Evolutionary conservation across 2,888 invertebrate species (phyloP).

Genomic region (Harpalus rufipes): DNA sequence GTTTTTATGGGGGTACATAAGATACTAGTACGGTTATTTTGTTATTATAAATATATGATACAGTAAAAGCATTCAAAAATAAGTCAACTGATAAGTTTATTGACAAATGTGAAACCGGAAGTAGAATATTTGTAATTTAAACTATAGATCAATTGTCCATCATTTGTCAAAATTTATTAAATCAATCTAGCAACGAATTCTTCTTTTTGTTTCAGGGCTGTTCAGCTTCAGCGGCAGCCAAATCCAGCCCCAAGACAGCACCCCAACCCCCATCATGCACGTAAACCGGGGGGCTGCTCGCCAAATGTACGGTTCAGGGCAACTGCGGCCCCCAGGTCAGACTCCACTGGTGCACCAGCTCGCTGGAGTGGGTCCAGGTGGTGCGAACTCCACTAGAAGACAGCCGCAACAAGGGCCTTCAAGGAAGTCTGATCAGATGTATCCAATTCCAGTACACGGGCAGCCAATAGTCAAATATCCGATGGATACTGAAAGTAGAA

Average conservation of each 20-base stretch:
- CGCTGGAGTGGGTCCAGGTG: conserved; percentile 75
- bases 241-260: conserved; percentile 46
- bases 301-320: conserved; percentile 80
- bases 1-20: too few relatives aligned
- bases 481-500: conserved; percentile 32
- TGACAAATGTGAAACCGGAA: too few relatives aligned
- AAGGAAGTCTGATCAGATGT: conserved; percentile 23
- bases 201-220: conserved; percentile 21
- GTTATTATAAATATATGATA: too few relatives aligned
- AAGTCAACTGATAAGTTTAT: too few relatives aligned
- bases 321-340: conserved; percentile 77
- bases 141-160: background rate
- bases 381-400: conserved; percentile 56
- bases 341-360: conserved; percentile 76
- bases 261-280: conserved; percentile 77
- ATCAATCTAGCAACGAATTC: background rate
- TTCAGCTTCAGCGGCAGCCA: conserved; percentile 29
- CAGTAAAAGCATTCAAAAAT: too few relatives aligned
- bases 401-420: conserved; percentile 56
- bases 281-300: conserved; percentile 80
- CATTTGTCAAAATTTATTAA: background rate
- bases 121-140: too few relatives aligned
- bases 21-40: too few relatives aligned
- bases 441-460: conserved; percentile 2
- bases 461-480: conserved; percentile 30